Evolutionary conservation across 2,888 invertebrate genomes (phyloP).

Genomic region (Ametastegia equiseti): DNA sequence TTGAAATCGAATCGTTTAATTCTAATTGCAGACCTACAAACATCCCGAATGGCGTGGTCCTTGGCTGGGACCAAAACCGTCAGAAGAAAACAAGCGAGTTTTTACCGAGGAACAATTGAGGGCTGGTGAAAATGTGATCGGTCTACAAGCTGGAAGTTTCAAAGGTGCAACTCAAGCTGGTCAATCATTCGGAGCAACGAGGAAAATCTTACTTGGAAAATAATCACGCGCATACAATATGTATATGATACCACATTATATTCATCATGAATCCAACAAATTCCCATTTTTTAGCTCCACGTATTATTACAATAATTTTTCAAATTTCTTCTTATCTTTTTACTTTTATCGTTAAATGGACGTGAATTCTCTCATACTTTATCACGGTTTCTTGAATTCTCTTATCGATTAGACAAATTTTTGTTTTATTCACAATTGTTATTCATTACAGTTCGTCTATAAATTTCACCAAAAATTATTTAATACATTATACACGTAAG

Average conservation of each 20-base stretch:
- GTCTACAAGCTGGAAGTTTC: constrained; percentile 92
- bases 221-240: constrained; percentile 74
- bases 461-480: no score
- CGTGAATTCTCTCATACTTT: no score
- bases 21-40: constrained; percentile 82
- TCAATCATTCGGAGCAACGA: constrained; percentile 90
- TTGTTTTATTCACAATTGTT: no score
- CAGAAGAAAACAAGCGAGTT: constrained; percentile 84
- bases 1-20: background rate
- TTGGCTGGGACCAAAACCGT: constrained; percentile 89
- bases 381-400: no score
- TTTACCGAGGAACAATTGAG: constrained; percentile 84
- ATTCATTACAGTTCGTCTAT: no score
- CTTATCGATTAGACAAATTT: no score
- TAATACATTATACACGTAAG: no score
- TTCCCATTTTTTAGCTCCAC: no score
- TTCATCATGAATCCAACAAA: no score
- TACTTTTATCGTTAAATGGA: no score
- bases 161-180: constrained; percentile 91
- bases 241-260: background rate
- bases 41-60: constrained; percentile 92
- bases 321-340: no score
- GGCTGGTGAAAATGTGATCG: constrained; percentile 90
- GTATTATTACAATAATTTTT: no score
- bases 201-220: constrained; percentile 89